phyloP scores from a whole-genome alignment of 2,888 invertebrate genomes.

The Acrobeloides nanus region DNA sequence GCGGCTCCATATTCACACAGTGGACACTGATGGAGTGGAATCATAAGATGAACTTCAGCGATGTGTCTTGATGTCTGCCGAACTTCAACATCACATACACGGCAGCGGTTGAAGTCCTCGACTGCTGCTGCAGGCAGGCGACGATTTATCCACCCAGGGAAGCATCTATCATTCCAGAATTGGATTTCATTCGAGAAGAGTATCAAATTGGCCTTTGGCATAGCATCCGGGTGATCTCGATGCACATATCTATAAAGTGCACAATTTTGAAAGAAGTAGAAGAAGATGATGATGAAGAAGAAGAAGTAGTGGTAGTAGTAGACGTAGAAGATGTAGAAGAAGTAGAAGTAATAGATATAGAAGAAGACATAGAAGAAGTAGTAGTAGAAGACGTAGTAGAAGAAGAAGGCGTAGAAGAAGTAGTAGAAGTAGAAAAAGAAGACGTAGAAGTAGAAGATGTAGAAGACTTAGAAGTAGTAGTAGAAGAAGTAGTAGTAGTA shows the following conservation, averaged over 20 bases:
- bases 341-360: too few species aligned
- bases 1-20: slow-evolving; percentile 38
- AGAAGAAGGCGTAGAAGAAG: too few species aligned
- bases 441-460: too few species aligned
- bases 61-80: slow-evolving; percentile 40
- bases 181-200: slow-evolving; percentile 27
- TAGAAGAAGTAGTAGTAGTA: too few species aligned
- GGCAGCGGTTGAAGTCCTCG: slow-evolving; percentile 38
- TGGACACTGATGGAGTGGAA: slow-evolving; percentile 36
- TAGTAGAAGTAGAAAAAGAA: too few species aligned
- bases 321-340: too few species aligned
- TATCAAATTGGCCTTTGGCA: slow-evolving; percentile 29
- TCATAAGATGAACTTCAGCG: slow-evolving; percentile 31
- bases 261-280: too few species aligned
- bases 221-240: slow-evolving; percentile 27
- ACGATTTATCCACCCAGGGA: slow-evolving; percentile 41
- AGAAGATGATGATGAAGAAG: too few species aligned
- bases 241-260: slow-evolving; percentile 24
- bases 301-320: too few species aligned
- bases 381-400: too few species aligned
- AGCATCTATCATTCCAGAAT: slow-evolving; percentile 38
- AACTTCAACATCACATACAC: slow-evolving; percentile 34
- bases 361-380: too few species aligned
- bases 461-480: too few species aligned
- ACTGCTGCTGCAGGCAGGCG: slow-evolving; percentile 28